phyloP scores from a whole-genome alignment of 2,113 vertebrate species.

The Leucoraja erinaceus region DNA sequence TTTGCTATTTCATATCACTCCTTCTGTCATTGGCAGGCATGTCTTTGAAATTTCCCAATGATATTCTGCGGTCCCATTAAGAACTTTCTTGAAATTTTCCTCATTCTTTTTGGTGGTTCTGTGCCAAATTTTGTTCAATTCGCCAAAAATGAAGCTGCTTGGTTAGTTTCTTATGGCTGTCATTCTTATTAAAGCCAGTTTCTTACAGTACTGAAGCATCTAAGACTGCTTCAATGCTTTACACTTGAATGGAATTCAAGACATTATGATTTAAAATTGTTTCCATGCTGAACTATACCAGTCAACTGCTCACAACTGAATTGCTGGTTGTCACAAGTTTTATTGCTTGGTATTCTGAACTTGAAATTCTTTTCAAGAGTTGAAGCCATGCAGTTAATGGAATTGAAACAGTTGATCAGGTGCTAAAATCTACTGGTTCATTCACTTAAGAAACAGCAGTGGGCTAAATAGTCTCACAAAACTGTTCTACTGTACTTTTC shows the following conservation, averaged over 20 bases:
- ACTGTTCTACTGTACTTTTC: no score
- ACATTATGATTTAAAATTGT: neutral
- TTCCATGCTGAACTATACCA: neutral
- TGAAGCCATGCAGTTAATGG: neutral
- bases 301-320: neutral
- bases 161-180: neutral
- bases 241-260: no score
- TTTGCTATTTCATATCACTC: neutral
- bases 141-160: neutral
- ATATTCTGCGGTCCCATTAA: neutral
- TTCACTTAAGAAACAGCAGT: neutral
- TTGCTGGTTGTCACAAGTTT: neutral
- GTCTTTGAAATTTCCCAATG: neutral
- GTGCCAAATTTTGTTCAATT: neutral
- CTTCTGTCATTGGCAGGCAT: neutral
- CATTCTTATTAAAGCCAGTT: neutral
- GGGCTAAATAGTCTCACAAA: no score
- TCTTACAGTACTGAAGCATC: neutral
- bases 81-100: neutral
- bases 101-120: neutral
- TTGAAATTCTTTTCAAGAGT: neutral
- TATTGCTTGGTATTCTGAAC: neutral
- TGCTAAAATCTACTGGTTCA: neutral
- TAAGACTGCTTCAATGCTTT: no score
- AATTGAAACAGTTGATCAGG: no score